Percentiles rank a stretch among this genome's conserved stretches.
phyloP scores from a whole-genome alignment of 2,113 vertebrate species.

The Rhinoderma darwinii region DNA sequence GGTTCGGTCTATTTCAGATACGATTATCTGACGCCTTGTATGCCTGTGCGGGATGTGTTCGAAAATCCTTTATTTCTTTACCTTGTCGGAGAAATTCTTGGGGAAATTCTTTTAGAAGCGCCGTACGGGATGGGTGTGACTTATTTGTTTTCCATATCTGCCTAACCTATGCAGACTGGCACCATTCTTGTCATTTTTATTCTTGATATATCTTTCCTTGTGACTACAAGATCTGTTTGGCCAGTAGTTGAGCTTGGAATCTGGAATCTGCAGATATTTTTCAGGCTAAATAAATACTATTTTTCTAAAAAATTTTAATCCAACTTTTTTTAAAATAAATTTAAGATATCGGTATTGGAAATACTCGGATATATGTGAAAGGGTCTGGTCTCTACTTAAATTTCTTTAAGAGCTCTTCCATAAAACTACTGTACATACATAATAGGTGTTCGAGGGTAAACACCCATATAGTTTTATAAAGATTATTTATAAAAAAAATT shows the following conservation, averaged over 20 bases:
- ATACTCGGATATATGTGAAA: neutral
- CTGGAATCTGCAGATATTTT: slow-evolving; percentile 2
- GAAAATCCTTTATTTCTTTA: slow-evolving; percentile 7
- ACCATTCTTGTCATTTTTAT: neutral
- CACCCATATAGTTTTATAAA: no score
- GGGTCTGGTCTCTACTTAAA: neutral
- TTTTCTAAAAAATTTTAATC: neutral
- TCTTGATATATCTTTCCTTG: slow-evolving; percentile 8
- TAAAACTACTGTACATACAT: no score
- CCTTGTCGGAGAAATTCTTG: neutral
- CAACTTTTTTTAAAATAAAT: neutral
- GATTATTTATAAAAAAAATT: no score
- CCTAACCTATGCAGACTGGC: neutral
- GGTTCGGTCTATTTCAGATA: neutral
- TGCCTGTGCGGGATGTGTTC: neutral
- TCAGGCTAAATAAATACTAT: neutral
- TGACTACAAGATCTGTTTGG: neutral
- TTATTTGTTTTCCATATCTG: slow-evolving; percentile 43
- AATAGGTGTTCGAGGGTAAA: no score
- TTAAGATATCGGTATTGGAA: neutral
- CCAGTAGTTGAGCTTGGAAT: neutral
- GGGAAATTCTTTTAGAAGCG: neutral
- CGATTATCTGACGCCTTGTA: neutral
- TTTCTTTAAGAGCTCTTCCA: no score
- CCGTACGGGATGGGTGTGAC: slow-evolving; percentile 24